phyloP scores from a whole-genome alignment of 1,140 invertebrate genomes.

The Bombus vancouverensis region DNA sequence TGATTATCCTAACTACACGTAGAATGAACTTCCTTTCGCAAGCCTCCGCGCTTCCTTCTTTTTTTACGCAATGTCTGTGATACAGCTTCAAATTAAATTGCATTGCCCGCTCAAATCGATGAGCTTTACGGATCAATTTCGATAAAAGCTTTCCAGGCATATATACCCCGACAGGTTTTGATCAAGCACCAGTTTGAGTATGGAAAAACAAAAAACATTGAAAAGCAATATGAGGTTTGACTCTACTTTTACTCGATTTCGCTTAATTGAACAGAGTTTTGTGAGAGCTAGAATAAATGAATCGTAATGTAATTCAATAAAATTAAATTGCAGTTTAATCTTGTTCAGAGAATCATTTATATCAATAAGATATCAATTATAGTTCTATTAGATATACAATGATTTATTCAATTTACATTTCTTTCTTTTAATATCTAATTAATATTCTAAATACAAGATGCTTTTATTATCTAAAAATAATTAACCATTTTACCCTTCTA shows the following conservation, averaged over 20 bases:
- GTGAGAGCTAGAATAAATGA: background rate
- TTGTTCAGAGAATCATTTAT: background rate
- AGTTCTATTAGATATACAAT: background rate
- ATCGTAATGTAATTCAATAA: background rate
- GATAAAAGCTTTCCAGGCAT: constrained; percentile 20
- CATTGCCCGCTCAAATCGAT: background rate
- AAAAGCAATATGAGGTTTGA: background rate
- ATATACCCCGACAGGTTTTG: background rate
- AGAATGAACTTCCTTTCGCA: background rate
- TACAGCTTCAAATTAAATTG: background rate
- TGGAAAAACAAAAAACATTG: background rate
- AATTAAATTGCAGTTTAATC: background rate
- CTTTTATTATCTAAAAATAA: background rate
- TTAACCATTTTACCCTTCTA: background rate
- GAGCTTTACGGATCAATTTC: constrained; percentile 19
- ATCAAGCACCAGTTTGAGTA: background rate
- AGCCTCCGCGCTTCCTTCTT: background rate
- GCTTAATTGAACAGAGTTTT: background rate
- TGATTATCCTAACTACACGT: background rate
- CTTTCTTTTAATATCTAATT: background rate
- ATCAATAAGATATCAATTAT: background rate
- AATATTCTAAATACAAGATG: background rate
- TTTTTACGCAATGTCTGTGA: background rate
- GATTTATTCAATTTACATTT: background rate
- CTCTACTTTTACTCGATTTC: background rate